Percentiles rank a stretch among this genome's conserved stretches.
Conservation (phyloP, 2,888 invertebrate species). For the Pecten maximus region DNA sequence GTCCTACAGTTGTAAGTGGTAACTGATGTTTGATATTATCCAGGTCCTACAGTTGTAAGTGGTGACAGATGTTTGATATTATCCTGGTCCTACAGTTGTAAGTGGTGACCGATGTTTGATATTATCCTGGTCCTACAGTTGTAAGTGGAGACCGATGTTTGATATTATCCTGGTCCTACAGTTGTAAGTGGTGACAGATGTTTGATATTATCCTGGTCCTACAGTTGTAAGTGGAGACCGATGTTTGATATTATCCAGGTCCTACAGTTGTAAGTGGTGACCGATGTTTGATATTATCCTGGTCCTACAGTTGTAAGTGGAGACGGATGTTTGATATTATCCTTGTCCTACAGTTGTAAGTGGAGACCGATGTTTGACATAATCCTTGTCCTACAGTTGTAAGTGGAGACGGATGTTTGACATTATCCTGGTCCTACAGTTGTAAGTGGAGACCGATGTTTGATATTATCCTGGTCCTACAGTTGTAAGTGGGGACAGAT, state of each 20-base stretch:
- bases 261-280: background rate
- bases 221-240: too few species aligned
- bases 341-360: background rate
- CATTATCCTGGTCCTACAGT: background rate
- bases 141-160: too few species aligned
- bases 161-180: background rate
- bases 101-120: too few species aligned
- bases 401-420: too few species aligned
- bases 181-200: too few species aligned
- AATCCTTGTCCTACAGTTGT: background rate
- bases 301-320: background rate
- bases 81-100: background rate
- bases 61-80: too few species aligned
- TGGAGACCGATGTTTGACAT: too few species aligned
- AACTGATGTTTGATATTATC: background rate
- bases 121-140: background rate
- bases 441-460: too few species aligned
- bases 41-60: background rate
- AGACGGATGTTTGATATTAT: background rate
- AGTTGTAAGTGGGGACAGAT: background rate
- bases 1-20: constrained; percentile 6
- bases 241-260: background rate
- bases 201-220: background rate
- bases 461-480: background rate
- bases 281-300: background rate